These are phyloP conservation scores for Neelides folsomi DNA, from an alignment of 2,888 invertebrate species.

Conservation along the genomic window DNA sequence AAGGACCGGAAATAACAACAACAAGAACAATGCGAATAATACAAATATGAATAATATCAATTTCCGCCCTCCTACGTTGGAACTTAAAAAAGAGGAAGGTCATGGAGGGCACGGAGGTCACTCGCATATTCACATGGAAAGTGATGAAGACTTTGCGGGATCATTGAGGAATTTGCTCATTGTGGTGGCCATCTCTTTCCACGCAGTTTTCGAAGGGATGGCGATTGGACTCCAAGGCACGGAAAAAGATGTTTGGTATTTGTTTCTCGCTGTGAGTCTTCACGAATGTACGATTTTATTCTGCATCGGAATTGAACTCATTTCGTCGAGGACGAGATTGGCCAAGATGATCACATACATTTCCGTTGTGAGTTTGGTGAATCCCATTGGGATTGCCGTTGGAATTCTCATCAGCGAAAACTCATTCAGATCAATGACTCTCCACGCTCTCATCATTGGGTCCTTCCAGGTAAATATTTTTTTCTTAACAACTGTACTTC, in stretches of 20 bases:
- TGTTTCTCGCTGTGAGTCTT: slow-evolving; percentile 43
- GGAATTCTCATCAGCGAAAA: slow-evolving; percentile 40
- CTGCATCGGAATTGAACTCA: slow-evolving; percentile 44
- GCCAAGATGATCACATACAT: slow-evolving; percentile 40
- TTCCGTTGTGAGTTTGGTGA: slow-evolving; percentile 41
- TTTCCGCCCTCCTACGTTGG: background rate
- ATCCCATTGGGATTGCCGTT: slow-evolving; percentile 42
- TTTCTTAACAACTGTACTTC: too few species aligned
- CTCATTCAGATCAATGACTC: slow-evolving; percentile 35
- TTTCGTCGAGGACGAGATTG: slow-evolving; percentile 39
- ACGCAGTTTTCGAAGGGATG: slow-evolving; percentile 45
- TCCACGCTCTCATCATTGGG: slow-evolving; percentile 38
- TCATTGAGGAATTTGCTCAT: slow-evolving; percentile 39
- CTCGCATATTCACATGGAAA: slow-evolving; percentile 27
- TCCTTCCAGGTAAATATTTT: slow-evolving; percentile 27
- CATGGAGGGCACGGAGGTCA: slow-evolving; percentile 22
- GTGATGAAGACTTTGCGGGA: slow-evolving; percentile 32
- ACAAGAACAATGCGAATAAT: background rate
- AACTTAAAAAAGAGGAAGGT: background rate
- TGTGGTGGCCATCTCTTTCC: slow-evolving; percentile 43
- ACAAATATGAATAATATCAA: background rate
- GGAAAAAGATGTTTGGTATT: slow-evolving; percentile 41
- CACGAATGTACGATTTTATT: slow-evolving; percentile 45
- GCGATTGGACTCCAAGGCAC: slow-evolving; percentile 43
- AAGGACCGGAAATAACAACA: background rate